Evolutionary conservation across 2,888 invertebrate species (phyloP), one percentile per base, ranked within the genome.

Genomic region (Cosmia trapezina): DNA sequence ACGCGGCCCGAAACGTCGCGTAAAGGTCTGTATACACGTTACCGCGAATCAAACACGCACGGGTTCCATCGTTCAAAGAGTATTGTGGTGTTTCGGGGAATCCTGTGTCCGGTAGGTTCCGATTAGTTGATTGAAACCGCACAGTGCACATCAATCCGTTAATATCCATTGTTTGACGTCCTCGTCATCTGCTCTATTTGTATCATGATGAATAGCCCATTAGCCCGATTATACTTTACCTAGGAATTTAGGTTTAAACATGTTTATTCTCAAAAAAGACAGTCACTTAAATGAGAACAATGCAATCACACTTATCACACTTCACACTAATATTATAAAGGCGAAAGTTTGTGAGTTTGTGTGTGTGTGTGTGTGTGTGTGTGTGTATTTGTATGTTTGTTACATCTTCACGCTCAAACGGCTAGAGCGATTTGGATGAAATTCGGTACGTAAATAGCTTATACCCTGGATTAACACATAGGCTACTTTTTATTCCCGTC

Each of bases 1-100:
- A 90, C 89, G 73, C 88, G 88, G 88, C 82, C 83, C 85, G 90
- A 93, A 91, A 93, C 90, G 90, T 91, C 81, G 83, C 87, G 85
- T 90, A 64, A 89, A 86, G 87, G 86, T 86, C 80, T 80, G n/a
- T n/a, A 79, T 80, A 76, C 68, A 78, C 64, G 43, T 37, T 33
- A 65, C 73, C 61, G 17, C 51, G 56, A 37, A 60, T 41, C 28
- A 19, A 70, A 53, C 8, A 72, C 33, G 66, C 61, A 56, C 45
- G 47, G 47, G 19, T 9, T 51, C 28, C 56, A 54, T 51, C 51
- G 28, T 51, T 76, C 61, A 61, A 76, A 61, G 54, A 56, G 76
- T 49, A 49, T 64, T 71, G 63, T 60, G 53, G 22, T 60, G 41
- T 33, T 47, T 59, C 11, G 33, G 33, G 12, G 33, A 70, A 54